These are phyloP conservation scores for Chrysotoxum bicinctum DNA, from an alignment of 2,888 invertebrate genomes.

Conservation along the genomic window DNA sequence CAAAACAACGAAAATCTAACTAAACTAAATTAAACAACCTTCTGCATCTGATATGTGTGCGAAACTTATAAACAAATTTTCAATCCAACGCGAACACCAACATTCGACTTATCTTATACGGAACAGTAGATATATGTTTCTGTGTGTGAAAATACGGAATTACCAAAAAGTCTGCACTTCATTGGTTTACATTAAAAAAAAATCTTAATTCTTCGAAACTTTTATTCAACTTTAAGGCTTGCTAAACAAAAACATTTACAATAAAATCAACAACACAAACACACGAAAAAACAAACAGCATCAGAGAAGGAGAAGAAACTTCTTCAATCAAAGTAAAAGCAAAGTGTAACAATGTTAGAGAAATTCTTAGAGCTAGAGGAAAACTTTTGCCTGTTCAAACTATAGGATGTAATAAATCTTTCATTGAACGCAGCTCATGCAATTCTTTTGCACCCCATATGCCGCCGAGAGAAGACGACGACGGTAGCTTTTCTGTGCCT, in stretches of 20 bases:
- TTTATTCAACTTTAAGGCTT: slow-evolving; percentile 35
- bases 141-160: not conserved
- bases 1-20: not conserved
- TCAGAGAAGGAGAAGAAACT: slow-evolving; percentile 19
- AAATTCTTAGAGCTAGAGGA: not conserved
- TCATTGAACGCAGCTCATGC: slow-evolving; percentile 40
- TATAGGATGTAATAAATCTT: slow-evolving; percentile 51
- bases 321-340: slow-evolving; percentile 65
- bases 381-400: slow-evolving; percentile 32
- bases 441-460: slow-evolving; percentile 48
- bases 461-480: not conserved
- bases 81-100: not conserved
- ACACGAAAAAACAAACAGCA: slow-evolving; percentile 11
- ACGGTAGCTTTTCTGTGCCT: not conserved
- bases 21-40: slow-evolving; percentile 4
- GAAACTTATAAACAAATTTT: not conserved
- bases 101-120: not conserved
- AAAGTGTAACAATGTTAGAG: slow-evolving; percentile 54
- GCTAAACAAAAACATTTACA: slow-evolving; percentile 18
- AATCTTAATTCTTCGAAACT: slow-evolving; percentile 41
- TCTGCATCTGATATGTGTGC: slow-evolving; percentile 2
- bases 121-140: not conserved
- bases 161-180: slow-evolving; percentile 20
- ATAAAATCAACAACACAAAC: slow-evolving; percentile 1
- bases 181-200: slow-evolving; percentile 26